These are phyloP conservation scores for Thryonomys swinderianus DNA, from an alignment of 2,113 vertebrate genomes.

Conservation along the genomic window DNA sequence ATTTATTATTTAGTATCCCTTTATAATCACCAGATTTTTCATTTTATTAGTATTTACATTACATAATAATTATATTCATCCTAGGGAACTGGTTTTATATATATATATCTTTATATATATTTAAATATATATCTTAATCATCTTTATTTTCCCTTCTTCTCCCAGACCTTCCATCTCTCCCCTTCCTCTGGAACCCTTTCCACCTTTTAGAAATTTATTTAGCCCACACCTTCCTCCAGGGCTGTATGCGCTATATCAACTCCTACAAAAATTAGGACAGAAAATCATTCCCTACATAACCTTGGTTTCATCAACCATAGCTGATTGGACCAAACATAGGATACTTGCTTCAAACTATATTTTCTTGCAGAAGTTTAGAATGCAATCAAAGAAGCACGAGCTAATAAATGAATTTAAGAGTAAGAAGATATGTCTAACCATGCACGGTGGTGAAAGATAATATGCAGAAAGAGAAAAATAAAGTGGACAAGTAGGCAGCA, in stretches of 20 bases:
- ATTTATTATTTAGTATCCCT: slow-evolving; percentile 21
- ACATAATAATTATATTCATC: neutral
- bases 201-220: slow-evolving; percentile 6
- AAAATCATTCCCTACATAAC: neutral
- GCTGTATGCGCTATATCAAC: neutral
- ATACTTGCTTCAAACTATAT: neutral
- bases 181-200: neutral
- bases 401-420: slow-evolving; percentile 34
- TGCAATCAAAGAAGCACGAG: slow-evolving; percentile 41
- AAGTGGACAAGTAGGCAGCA: neutral
- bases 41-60: neutral
- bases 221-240: neutral
- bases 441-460: neutral
- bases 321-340: slow-evolving; percentile 20
- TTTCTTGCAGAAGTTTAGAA: slow-evolving; percentile 47
- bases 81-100: neutral
- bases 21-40: neutral
- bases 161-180: neutral
- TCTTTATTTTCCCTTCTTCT: neutral
- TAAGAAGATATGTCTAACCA: neutral
- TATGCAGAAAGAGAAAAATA: neutral
- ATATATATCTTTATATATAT: neutral
- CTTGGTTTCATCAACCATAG: neutral
- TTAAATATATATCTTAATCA: neutral
- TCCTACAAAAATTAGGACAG: neutral